A percentile compares a stretch with the other conserved stretches of the same genome.
Evolutionary conservation across 2,888 invertebrate genomes (phyloP).

Genomic region (Colostygia pectinataria): DNA sequence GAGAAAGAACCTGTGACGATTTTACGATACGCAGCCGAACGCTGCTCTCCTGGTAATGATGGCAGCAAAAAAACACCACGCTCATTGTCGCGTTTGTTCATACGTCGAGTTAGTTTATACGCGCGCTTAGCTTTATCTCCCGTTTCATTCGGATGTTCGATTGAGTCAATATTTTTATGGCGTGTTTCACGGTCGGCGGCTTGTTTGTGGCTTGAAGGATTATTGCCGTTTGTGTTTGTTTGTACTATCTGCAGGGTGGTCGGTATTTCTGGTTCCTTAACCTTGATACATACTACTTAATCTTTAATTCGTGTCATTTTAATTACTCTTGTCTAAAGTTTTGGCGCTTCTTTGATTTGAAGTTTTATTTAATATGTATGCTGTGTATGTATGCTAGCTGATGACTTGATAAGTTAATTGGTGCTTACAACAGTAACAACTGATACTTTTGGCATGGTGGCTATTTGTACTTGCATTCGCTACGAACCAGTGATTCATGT

Average conservation of each 20-base stretch:
- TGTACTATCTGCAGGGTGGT: neutral
- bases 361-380: no score
- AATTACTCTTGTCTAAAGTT: no score
- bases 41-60: slow-evolving; percentile 27
- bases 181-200: slow-evolving; percentile 40
- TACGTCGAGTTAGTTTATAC: slow-evolving; percentile 9
- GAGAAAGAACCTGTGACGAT: slow-evolving; percentile 41
- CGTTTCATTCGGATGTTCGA: slow-evolving; percentile 32
- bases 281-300: neutral
- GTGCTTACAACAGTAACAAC: slow-evolving; percentile 28
- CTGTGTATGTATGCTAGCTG: neutral
- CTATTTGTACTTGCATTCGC: slow-evolving; percentile 15
- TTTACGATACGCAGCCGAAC: slow-evolving; percentile 40
- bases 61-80: slow-evolving; percentile 31
- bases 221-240: slow-evolving; percentile 18
- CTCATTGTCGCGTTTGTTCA: slow-evolving; percentile 10
- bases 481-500: slow-evolving; percentile 36
- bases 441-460: slow-evolving; percentile 18
- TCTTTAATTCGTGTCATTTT: no score
- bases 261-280: neutral
- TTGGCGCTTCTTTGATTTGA: neutral
- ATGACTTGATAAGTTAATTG: neutral
- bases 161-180: slow-evolving; percentile 44
- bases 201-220: slow-evolving; percentile 28
- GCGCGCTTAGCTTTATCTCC: slow-evolving; percentile 19